Base-by-base conservation (phyloP, 2,888 invertebrate species). In the Megamerina dolium region DNA sequence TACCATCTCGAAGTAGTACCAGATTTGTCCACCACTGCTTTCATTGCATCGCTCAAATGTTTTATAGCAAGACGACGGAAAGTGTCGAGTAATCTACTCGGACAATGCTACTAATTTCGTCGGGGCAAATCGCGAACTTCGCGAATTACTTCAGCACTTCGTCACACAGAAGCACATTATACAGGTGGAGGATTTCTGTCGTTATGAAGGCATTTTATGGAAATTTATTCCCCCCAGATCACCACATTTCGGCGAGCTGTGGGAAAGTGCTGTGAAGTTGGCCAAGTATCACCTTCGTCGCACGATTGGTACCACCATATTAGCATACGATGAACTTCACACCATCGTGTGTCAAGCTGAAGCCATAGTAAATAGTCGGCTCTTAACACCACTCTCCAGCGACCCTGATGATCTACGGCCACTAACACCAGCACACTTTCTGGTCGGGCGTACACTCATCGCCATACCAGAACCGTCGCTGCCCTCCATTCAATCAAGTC, bases 311-410 rank as follows among this genome's bases (percentile, higher is more conserved):
- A 44, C 20, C 12, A 30, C 37, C 2, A 17, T 42, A 10, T 20
- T 51, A 9, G 38, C 37, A 4, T 34, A 35, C 16, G 43, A 49
- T 13, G 48, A 49, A 21, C 13, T 49, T 12, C 41, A 49, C 3
- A 49, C 51, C 5, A 29, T 43, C 4, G 39, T 34, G 20, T 47
- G 46, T 8, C 43, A 47, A 47, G 31, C 37, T 21, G 56, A 63
- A 34, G 58, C 59, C 4, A 49, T 58, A n/a, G 38, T 63, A 3
- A 63, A 64, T 41, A 59, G 56, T 29, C 45, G 59, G n/a, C 60
- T 60, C 5, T 14, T 65, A 2, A 54, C 49, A 30, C 53, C 52
- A 12, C 40, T 55, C 3, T 51, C 53, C 4, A 46, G 39, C 10
- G 54, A 56, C 36, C 50, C 54, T 3, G 46, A 52, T 26, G 52